These are phyloP conservation scores for Microplitis manilae DNA, from an alignment of 2,888 invertebrate species.

Conservation along the genomic window DNA sequence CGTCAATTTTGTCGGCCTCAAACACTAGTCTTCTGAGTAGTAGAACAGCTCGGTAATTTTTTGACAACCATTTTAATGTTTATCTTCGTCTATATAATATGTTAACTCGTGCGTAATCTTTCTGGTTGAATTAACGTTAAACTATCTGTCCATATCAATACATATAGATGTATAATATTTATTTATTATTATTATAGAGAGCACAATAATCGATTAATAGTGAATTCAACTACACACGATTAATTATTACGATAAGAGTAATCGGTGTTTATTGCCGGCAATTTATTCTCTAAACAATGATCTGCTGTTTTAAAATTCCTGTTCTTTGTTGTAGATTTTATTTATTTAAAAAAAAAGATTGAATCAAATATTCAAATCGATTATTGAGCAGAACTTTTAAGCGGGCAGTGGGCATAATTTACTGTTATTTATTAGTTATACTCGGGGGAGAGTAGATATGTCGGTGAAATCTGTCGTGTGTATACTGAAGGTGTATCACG, in stretches of 20 bases:
- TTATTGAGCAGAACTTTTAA: neutral
- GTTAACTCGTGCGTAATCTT: constrained; percentile 30
- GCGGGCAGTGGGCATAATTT: constrained; percentile 23
- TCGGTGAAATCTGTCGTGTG: constrained; percentile 28
- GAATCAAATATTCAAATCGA: constrained; percentile 7
- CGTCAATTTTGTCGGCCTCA: constrained; percentile 24
- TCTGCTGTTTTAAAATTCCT: neutral
- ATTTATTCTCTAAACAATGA: neutral
- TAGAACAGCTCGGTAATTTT: neutral
- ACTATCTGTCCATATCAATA: constrained; percentile 8
- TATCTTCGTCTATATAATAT: neutral
- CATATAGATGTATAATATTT: constrained; percentile 17
- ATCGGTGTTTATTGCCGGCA: neutral
- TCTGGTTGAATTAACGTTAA: constrained; percentile 14
- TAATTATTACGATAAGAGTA: no score
- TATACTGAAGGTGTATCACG: constrained; percentile 23
- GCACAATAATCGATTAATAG: no score
- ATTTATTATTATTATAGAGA: no score
- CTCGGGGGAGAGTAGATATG: constrained; percentile 4
- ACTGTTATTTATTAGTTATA: constrained; percentile 34
- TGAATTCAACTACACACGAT: no score
- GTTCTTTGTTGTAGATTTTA: neutral
- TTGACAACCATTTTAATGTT: neutral
- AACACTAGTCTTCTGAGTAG: neutral
- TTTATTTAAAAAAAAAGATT: neutral